Evolutionary conservation across 1,140 invertebrate genomes (phyloP).

Genomic region (Drosophila bocqueti): DNA sequence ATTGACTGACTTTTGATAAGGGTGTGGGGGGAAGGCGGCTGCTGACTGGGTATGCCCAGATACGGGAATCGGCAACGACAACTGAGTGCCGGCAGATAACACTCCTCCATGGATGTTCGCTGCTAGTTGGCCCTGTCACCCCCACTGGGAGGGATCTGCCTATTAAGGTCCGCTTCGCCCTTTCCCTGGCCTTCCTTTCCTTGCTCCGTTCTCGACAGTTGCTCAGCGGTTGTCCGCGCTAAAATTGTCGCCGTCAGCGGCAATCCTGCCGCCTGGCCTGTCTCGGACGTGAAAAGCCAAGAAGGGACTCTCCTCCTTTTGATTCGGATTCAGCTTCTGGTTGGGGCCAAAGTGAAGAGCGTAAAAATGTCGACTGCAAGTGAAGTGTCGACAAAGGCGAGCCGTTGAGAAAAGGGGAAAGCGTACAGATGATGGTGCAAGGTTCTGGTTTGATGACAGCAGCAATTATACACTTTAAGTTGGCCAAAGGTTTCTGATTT

Average conservation of each 20-base stretch:
- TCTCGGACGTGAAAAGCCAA: constrained; percentile 53
- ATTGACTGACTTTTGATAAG: constrained; percentile 77
- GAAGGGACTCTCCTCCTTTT: constrained; percentile 24
- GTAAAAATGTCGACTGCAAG: constrained; percentile 44
- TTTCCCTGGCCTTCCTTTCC: neutral
- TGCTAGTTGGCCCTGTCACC: constrained; percentile 24
- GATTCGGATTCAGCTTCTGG: neutral
- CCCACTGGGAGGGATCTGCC: constrained; percentile 16
- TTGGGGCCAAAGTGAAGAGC: constrained; percentile 36
- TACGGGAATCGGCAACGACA: constrained; percentile 48
- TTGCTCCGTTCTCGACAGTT: constrained; percentile 17
- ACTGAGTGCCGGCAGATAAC: constrained; percentile 77
- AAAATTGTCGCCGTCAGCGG: constrained; percentile 77
- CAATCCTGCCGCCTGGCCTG: constrained; percentile 23
- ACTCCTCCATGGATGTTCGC: constrained; percentile 50
- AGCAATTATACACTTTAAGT: constrained; percentile 37
- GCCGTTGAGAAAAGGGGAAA: constrained; percentile 15
- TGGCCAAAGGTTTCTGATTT: neutral
- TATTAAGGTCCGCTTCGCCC: constrained; percentile 6
- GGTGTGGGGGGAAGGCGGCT: constrained; percentile 17
- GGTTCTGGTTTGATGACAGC: constrained; percentile 17
- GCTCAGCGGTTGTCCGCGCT: constrained; percentile 70
- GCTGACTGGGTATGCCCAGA: constrained; percentile 28
- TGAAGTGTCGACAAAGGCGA: constrained; percentile 56
- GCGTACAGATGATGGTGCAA: constrained; percentile 12